A percentile compares a stretch with the other conserved stretches of the same genome.
Evolutionary conservation across 1,140 invertebrate species (phyloP).

Genomic region (Heliconius hermathena): DNA sequence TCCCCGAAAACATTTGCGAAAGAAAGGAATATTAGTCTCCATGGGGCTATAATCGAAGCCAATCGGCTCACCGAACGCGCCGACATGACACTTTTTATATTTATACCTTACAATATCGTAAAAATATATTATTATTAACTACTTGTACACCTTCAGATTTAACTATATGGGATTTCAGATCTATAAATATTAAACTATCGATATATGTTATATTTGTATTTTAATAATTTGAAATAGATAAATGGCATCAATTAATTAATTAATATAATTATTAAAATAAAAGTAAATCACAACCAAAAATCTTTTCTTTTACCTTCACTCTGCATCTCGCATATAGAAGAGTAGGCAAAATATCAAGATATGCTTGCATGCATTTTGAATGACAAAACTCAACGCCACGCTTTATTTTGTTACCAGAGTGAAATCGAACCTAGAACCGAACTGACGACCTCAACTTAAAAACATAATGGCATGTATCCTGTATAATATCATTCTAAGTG

Average conservation of each 20-base stretch:
- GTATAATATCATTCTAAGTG: background rate
- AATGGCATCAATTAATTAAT: too few species aligned
- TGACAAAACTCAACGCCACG: too few species aligned
- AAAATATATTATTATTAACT: conserved; percentile 27
- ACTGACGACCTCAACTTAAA: background rate
- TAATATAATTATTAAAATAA: too few species aligned
- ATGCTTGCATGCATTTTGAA: too few species aligned
- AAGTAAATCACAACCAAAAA: too few species aligned
- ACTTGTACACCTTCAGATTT: conserved; percentile 18
- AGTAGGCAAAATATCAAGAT: too few species aligned
- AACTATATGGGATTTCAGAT: background rate
- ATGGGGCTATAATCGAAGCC: conserved; percentile 75
- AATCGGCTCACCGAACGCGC: conserved; percentile 67
- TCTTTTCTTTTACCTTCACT: too few species aligned
- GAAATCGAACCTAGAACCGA: too few species aligned
- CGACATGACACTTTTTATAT: conserved; percentile 71
- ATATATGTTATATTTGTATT: background rate
- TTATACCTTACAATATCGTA: conserved; percentile 52
- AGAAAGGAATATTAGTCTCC: conserved; percentile 79
- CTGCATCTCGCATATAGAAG: too few species aligned
- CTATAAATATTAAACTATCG: background rate
- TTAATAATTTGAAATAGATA: too few species aligned
- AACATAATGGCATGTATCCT: background rate
- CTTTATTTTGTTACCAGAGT: too few species aligned
- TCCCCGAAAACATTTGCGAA: conserved; percentile 76